A percentile compares a stretch with the other conserved stretches of the same genome.
Evolutionary conservation across 2,113 vertebrate genomes (phyloP).

Genomic region (Hirundichthys speculiger): DNA sequence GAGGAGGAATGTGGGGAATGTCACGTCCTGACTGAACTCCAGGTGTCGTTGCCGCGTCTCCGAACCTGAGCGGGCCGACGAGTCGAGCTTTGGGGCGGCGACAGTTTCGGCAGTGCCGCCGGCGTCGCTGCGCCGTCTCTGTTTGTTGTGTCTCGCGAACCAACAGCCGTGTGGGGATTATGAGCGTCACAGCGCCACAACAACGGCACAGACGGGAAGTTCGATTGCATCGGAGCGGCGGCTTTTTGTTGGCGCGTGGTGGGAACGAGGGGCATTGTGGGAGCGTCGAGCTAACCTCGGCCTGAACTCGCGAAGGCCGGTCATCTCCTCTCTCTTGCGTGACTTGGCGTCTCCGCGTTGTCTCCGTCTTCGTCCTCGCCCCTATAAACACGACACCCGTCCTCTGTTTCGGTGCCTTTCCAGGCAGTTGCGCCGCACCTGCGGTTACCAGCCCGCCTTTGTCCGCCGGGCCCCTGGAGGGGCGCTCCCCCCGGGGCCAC

Average conservation of each 20-base stretch:
- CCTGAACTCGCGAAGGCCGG: constrained; percentile 39
- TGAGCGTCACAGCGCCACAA: constrained; percentile 35
- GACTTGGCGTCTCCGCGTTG: constrained; percentile 6
- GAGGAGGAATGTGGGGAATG: constrained; percentile 53
- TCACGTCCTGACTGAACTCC: constrained; percentile 21
- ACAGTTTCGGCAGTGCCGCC: constrained; percentile 5
- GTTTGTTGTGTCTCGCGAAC: constrained; percentile 54
- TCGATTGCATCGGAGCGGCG: constrained; percentile 46
- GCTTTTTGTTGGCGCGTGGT: constrained; percentile 13
- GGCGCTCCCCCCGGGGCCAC: constrained; percentile 14
- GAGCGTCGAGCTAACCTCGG: constrained; percentile 33
- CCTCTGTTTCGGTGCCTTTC: constrained; percentile 39
- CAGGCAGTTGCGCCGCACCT: constrained; percentile 14
- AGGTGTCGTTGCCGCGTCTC: constrained; percentile 23
- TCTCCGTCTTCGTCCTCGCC: constrained; percentile 11
- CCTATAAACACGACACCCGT: constrained; percentile 33
- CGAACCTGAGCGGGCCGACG: no score
- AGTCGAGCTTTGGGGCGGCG: no score
- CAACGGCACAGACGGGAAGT: constrained; percentile 30
- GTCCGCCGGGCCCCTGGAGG: constrained; percentile 7
- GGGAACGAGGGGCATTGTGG: constrained; percentile 37
- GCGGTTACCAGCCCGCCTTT: constrained; percentile 29
- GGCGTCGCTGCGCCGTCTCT: constrained; percentile 13
- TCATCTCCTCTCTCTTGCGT: constrained; percentile 32
- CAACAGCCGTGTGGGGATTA: constrained; percentile 63